These are phyloP conservation scores for Isichthys henryi DNA, from an alignment of 2,113 vertebrate species.

Conservation along the genomic window DNA sequence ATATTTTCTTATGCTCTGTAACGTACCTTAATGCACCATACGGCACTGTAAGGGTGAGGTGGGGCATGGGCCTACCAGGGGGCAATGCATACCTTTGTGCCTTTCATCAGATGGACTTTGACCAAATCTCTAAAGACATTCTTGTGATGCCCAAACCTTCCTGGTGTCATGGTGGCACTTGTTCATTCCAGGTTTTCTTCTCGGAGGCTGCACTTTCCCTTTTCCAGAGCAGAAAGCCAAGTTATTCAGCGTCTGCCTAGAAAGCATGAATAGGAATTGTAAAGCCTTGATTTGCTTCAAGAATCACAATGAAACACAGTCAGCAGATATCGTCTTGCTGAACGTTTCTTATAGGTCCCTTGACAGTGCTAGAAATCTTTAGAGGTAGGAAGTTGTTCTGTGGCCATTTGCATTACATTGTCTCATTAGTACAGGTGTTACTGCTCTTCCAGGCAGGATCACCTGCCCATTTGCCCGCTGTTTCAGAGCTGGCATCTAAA, in stretches of 20 bases:
- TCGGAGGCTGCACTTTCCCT: background rate
- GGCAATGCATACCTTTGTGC: no score
- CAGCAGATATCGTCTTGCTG: background rate
- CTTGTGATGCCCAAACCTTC: background rate
- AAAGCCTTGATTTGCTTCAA: background rate
- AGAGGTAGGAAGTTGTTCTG: constrained; percentile 10
- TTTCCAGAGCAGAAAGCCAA: background rate
- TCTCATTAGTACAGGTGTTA: constrained; percentile 32
- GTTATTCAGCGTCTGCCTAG: background rate
- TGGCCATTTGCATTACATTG: constrained; percentile 11
- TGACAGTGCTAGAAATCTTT: background rate
- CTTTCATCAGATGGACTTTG: no score
- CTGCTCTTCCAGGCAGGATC: background rate
- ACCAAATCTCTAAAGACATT: background rate
- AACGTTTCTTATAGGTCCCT: background rate
- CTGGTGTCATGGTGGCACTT: constrained; percentile 2
- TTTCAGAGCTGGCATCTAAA: constrained; percentile 26
- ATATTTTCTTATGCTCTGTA: no score
- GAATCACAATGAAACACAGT: background rate
- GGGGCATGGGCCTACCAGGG: no score
- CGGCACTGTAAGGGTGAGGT: no score
- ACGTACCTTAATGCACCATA: no score
- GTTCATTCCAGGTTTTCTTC: constrained; percentile 16
- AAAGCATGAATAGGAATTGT: background rate
- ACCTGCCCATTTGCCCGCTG: background rate